Base-by-base conservation (phyloP, 2,797 vertebrate genomes). In the Heterohyrax brucei region DNA sequence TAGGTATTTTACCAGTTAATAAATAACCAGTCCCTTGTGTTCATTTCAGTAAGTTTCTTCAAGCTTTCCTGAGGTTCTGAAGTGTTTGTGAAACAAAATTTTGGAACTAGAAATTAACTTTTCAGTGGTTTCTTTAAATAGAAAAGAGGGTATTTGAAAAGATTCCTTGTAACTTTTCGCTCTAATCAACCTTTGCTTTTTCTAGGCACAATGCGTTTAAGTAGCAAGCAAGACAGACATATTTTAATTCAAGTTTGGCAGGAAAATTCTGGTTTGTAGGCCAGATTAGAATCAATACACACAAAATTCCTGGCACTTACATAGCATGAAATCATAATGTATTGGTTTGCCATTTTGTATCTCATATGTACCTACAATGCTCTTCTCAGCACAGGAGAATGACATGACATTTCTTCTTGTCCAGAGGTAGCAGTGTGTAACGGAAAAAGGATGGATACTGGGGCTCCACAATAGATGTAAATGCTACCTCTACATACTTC, bases 111-210 rank as follows among this genome's bases (percentile, higher is more conserved):
- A 76, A 39, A 72, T 79, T 87, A 68, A 88, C 73, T 33, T 50
- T 53, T 28, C 53, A 94, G 39, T 24, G 19, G 2, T 79, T 46
- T 75, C 80, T 87, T 95, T 85, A 77, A 89, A 72, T 39, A 66
- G 46, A 96, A 96, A 93, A 78, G 78, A 64, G 44, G 5, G 7
- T 80, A 59, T 81, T 78, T 95, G 79, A 50, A 87, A 78, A 73
- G 22, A 70, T n/a, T 89, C 66, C 61, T 30, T n/a, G 14, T 39
- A 66, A 77, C 62, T 19, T 24, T 48, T 13, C 56, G 46, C 79
- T 93, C 82, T 82, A 24, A 93, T 75, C 33, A 81, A 30, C 30
- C 50, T 66, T 95, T 87, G 14, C 39, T 96, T 89, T 89, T 92
- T 24, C 28, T 73, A 44, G 77, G 50, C 6, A 16, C 88, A 91